phyloP scores from a whole-genome alignment of 2,797 vertebrate genomes.

The Microctenopoma stevenorrisi region DNA sequence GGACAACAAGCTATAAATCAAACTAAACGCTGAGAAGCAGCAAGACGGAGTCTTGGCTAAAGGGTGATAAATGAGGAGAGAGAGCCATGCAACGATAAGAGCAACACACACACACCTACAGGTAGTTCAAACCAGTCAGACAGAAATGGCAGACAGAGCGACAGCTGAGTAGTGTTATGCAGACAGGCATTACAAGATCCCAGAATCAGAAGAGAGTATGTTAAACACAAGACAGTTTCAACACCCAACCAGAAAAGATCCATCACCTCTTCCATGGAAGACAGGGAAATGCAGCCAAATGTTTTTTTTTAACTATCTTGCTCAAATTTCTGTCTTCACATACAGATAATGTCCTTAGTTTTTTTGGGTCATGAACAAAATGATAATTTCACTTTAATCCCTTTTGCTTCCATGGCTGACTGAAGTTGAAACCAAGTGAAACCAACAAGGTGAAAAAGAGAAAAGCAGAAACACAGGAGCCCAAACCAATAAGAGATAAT shows the following conservation, averaged over 20 bases:
- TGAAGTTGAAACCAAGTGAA: constrained; percentile 51
- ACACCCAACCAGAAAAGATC: constrained; percentile 59
- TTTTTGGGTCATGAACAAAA: too few relatives aligned
- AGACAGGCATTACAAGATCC: constrained; percentile 54
- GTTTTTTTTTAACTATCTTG: neutral
- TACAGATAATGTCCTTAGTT: neutral
- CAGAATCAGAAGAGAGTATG: constrained; percentile 39
- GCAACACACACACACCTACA: constrained; percentile 12
- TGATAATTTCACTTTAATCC: constrained; percentile 13
- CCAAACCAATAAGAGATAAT: constrained; percentile 59
- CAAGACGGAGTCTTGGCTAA: constrained; percentile 28
- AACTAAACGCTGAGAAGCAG: constrained; percentile 32
- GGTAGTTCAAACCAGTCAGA: constrained; percentile 36
- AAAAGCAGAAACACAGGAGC: constrained; percentile 53
- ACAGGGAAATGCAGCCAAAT: constrained; percentile 37
- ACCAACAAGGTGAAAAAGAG: constrained; percentile 34
- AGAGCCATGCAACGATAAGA: constrained; percentile 60
- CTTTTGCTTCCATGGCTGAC: constrained; percentile 76
- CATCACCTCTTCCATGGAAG: constrained; percentile 73
- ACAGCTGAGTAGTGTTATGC: constrained; percentile 38
- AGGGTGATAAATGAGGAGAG: constrained; percentile 21
- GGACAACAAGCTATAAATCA: constrained; percentile 23
- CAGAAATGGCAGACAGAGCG: constrained; percentile 41
- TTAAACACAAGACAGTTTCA: constrained; percentile 54
- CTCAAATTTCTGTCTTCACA: neutral